Evolutionary conservation across 37 sponge, comb jelly and placozoan species (phyloP).

Genomic region (Spongia lamella): DNA sequence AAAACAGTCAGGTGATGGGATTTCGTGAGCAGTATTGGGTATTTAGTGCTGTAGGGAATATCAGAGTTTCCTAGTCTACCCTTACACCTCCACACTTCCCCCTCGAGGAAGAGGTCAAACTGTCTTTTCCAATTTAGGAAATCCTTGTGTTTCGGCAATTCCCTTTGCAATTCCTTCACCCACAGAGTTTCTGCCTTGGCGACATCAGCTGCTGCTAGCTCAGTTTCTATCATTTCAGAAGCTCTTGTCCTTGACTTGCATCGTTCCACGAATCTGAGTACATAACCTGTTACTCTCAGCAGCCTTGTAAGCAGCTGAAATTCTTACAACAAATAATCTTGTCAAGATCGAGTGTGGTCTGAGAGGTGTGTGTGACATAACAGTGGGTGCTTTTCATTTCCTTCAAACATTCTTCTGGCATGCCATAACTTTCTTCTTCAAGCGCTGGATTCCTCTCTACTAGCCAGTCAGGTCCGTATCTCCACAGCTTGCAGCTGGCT

Average conservation of each 20-base stretch:
- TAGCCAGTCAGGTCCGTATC: neutral
- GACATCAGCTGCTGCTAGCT: neutral
- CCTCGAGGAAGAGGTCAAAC: slow-evolving; percentile 6
- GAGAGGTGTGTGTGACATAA: neutral
- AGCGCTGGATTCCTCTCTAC: too few species aligned
- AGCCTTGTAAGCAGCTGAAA: neutral
- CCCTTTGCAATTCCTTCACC: neutral
- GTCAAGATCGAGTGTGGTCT: neutral
- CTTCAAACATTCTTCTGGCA: slow-evolving; percentile 4
- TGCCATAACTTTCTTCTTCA: neutral
- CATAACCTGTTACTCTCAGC: slow-evolving; percentile 10
- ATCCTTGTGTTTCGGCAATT: neutral
- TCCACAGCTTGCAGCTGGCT: neutral
- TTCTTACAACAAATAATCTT: neutral
- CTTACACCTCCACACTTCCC: neutral
- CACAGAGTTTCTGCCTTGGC: neutral
- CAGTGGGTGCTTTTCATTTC: neutral
- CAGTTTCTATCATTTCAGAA: neutral
- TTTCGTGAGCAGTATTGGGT: slow-evolving; percentile 10
- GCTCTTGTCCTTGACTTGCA: neutral
- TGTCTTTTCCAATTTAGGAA: slow-evolving; percentile 9
- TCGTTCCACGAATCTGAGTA: neutral
- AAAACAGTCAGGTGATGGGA: slow-evolving; percentile 10
- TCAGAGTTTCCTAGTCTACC: slow-evolving; percentile 15
- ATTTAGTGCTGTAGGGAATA: neutral